These are phyloP conservation scores for Empis stercorea DNA, from an alignment of 2,888 invertebrate genomes.

Conservation along the genomic window DNA sequence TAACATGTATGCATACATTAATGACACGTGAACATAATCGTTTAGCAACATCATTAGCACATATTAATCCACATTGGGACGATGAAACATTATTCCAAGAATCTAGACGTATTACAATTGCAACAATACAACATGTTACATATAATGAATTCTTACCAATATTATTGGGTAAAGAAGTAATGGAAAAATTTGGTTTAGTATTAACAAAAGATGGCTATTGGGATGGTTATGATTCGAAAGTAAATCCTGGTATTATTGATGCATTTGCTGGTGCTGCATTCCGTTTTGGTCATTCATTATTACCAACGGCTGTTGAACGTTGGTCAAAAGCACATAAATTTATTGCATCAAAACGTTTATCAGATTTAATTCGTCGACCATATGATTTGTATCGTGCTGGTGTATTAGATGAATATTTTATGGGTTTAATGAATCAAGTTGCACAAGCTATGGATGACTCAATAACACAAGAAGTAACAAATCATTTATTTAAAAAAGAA, in stretches of 20 bases:
- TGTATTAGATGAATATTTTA: constrained; percentile 80
- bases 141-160: constrained; percentile 85
- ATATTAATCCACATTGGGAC: constrained; percentile 85
- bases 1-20: constrained; percentile 83
- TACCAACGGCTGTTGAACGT: constrained; percentile 82
- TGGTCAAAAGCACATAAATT: constrained; percentile 94
- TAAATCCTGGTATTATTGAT: constrained; percentile 80
- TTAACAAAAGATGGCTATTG: constrained; percentile 59
- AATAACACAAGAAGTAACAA: constrained; percentile 80
- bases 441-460: constrained; percentile 93
- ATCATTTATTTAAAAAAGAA: constrained; percentile 79
- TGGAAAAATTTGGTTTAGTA: constrained; percentile 79
- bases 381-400: constrained; percentile 84
- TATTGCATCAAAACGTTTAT: constrained; percentile 78
- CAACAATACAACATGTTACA: constrained; percentile 78
- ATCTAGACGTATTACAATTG: constrained; percentile 69
- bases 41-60: constrained; percentile 58
- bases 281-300: constrained; percentile 78
- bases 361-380: constrained; percentile 77
- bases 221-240: constrained; percentile 56
- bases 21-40: constrained; percentile 88
- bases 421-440: constrained; percentile 88
- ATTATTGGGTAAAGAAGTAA: constrained; percentile 75
- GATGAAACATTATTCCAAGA: constrained; percentile 87
- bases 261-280: constrained; percentile 88